Evolutionary conservation across 2,113 vertebrate genomes (phyloP).

Genomic region (Siphamia tubifer): DNA sequence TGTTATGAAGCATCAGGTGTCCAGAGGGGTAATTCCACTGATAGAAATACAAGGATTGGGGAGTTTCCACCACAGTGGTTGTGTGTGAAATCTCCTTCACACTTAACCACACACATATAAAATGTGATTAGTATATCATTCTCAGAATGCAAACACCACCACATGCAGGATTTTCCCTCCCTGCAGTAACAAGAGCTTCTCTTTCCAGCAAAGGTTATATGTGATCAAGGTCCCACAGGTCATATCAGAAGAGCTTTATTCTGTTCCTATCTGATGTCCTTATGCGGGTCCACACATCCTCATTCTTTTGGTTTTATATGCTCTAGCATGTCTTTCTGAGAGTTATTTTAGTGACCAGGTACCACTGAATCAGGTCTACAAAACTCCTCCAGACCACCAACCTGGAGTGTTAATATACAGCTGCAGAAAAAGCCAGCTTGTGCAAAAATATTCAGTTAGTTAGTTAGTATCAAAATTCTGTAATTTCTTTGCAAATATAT

Average conservation of each 20-base stretch:
- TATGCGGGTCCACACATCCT: constrained; percentile 33
- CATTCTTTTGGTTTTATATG: constrained; percentile 25
- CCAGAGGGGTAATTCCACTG: constrained; percentile 65
- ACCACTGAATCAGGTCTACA: neutral
- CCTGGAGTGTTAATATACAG: neutral
- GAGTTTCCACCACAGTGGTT: constrained; percentile 49
- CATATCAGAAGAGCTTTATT: too few species aligned
- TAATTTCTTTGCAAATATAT: constrained; percentile 1
- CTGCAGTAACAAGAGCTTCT: constrained; percentile 28
- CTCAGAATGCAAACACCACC: constrained; percentile 14
- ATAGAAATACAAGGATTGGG: constrained; percentile 42
- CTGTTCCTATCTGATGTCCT: neutral
- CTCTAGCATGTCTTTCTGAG: neutral
- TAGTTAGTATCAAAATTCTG: neutral
- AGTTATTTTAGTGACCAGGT: neutral
- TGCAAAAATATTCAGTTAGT: neutral
- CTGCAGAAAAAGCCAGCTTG: neutral
- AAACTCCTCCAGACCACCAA: neutral
- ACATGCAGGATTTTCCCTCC: constrained; percentile 41
- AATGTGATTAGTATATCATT: constrained; percentile 51
- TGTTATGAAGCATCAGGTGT: constrained; percentile 49
- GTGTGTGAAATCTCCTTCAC: constrained; percentile 7
- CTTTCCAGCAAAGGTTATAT: constrained; percentile 48
- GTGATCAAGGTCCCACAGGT: constrained; percentile 14
- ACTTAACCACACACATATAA: constrained; percentile 23